Evolutionary conservation across 2,888 invertebrate genomes (phyloP), one percentile per base, ranked within the genome.

Genomic region (Mimumesa dahlbomi): DNA sequence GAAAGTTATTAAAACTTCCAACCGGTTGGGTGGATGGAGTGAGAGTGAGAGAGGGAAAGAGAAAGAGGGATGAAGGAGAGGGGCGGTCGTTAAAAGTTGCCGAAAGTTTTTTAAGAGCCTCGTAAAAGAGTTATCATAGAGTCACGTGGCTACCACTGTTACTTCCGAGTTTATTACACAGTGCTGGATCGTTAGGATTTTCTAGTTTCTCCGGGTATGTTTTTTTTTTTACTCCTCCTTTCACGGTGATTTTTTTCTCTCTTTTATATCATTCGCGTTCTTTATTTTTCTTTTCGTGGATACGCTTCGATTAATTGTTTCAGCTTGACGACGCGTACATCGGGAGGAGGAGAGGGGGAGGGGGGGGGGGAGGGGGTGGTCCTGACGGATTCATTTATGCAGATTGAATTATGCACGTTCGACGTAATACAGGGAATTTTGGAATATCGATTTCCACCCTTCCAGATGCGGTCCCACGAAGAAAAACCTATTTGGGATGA

Each of bases 21-120:
- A 14, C 11, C 9, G n/a, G 65, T n/a, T n/a, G n/a, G n/a, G n/a
- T n/a, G n/a, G n/a, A n/a, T n/a, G n/a, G n/a, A n/a, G n/a, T n/a
- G n/a, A n/a, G n/a, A n/a, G n/a, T n/a, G n/a, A n/a, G n/a, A n/a
- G n/a, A n/a, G n/a, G n/a, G n/a, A n/a, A n/a, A n/a, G n/a, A n/a
- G n/a, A n/a, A n/a, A n/a, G n/a, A n/a, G n/a, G n/a, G n/a, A n/a
- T n/a, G n/a, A n/a, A n/a, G n/a, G n/a, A n/a, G n/a, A n/a, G n/a
- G n/a, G n/a, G n/a, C n/a, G 53, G 49, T 71, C 59, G 64, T 72
- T 72, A 70, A 58, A 72, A 72, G 34, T 61, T 75, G 19, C 38
- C 29, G n/a, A 5, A 7, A 66, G 56, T 49, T 66, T 73, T 73
- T 73, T 70, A 63, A 65, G 68, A 66, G n/a, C 18, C 70, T 66